Evolutionary conservation across 2,888 invertebrate genomes (phyloP).

Genomic region (Chymomyza procnemis): DNA sequence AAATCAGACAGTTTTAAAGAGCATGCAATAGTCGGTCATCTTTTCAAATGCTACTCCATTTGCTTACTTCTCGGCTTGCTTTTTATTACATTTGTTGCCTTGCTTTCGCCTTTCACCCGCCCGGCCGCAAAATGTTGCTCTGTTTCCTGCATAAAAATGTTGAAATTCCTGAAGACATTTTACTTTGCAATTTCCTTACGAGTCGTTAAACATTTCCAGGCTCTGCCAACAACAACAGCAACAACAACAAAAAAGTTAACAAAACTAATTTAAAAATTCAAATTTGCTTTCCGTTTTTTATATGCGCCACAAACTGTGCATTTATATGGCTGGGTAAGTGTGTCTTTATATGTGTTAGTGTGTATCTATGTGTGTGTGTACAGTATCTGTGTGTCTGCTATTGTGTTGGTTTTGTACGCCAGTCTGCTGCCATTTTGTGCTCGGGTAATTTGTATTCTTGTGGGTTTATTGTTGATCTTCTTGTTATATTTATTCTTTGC

Average conservation of each 20-base stretch:
- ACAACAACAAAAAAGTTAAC: slow-evolving; percentile 65
- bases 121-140: slow-evolving; percentile 13
- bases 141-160: slow-evolving; percentile 60
- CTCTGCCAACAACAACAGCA: slow-evolving; percentile 31
- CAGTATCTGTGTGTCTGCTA: neutral
- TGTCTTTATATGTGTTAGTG: slow-evolving; percentile 11
- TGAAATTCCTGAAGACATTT: slow-evolving; percentile 70
- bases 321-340: slow-evolving; percentile 56
- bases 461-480: slow-evolving; percentile 71
- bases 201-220: slow-evolving; percentile 77
- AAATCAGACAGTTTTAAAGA: too few relatives aligned
- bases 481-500: slow-evolving; percentile 38
- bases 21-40: neutral
- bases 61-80: slow-evolving; percentile 24
- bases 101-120: neutral
- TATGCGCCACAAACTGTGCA: slow-evolving; percentile 69
- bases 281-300: slow-evolving; percentile 74
- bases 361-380: slow-evolving; percentile 11
- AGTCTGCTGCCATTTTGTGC: slow-evolving; percentile 54
- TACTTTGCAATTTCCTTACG: slow-evolving; percentile 76
- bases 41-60: slow-evolving; percentile 27
- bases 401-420: slow-evolving; percentile 11
- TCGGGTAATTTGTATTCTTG: slow-evolving; percentile 75
- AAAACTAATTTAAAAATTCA: slow-evolving; percentile 79
- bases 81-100: slow-evolving; percentile 55